phyloP scores from a whole-genome alignment of 2,888 invertebrate species.

The Rhagium mordax region DNA sequence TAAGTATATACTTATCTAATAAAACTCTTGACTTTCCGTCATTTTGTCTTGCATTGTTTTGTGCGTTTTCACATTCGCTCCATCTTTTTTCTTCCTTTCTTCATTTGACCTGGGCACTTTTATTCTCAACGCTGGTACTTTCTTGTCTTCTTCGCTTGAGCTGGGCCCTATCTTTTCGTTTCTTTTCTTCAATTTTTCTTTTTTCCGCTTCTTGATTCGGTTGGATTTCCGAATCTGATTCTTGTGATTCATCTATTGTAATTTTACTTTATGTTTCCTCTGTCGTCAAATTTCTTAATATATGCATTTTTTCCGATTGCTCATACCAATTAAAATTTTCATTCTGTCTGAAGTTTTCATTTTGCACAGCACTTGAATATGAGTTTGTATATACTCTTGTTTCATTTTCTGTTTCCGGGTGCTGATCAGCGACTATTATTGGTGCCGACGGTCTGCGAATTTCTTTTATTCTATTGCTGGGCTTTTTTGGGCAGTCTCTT shows the following conservation, averaged over 20 bases:
- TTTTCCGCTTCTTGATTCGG: neutral
- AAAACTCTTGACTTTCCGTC: neutral
- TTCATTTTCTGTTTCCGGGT: neutral
- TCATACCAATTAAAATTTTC: neutral
- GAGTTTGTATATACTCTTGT: neutral
- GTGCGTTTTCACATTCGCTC: neutral
- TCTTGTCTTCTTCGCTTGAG: neutral
- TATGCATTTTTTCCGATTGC: neutral
- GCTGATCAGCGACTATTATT: too few species aligned
- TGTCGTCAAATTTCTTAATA: too few species aligned
- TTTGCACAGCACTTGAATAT: neutral
- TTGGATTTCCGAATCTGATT: neutral
- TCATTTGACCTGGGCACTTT: neutral
- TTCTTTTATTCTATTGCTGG: neutral
- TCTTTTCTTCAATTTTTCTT: neutral
- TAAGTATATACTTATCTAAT: neutral
- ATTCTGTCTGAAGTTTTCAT: neutral
- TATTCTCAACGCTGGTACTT: neutral
- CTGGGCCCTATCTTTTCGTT: neutral
- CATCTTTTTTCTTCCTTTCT: neutral
- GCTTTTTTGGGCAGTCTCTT: neutral
- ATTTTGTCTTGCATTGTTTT: neutral
- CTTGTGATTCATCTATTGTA: neutral
- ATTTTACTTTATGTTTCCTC: neutral
- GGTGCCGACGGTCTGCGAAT: neutral